phyloP scores from a whole-genome alignment of 1,140 invertebrate genomes.

The Potamilus streckersoni region DNA sequence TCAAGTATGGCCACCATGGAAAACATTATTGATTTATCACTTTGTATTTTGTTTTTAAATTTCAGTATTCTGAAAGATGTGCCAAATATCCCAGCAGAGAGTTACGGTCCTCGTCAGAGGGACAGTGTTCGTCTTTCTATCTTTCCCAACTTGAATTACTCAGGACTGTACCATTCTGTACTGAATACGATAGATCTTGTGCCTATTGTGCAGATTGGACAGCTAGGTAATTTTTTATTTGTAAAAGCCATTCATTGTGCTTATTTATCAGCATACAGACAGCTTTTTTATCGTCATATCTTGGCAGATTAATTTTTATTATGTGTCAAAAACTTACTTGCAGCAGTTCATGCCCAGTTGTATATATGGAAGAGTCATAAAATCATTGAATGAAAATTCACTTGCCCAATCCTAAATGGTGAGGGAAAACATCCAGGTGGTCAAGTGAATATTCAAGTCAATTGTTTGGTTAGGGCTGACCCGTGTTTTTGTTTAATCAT shows the following conservation, averaged over 20 bases:
- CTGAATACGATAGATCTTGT: conserved; percentile 70
- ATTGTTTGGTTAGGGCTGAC: too few relatives aligned
- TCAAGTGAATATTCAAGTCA: too few relatives aligned
- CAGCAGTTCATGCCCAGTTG: too few relatives aligned
- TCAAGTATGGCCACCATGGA: too few relatives aligned
- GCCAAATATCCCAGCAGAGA: conserved; percentile 88
- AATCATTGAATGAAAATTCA: too few relatives aligned
- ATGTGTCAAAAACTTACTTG: not conserved
- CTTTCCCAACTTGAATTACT: conserved; percentile 96
- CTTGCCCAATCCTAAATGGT: too few relatives aligned
- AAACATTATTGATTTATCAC: too few relatives aligned
- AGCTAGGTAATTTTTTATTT: conserved; percentile 59
- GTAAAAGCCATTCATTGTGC: not conserved
- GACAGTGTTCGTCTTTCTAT: conserved; percentile 87
- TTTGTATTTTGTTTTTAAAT: conserved; percentile 17
- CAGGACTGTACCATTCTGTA: conserved; percentile 81
- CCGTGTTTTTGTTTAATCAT: too few relatives aligned
- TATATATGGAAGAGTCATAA: too few relatives aligned
- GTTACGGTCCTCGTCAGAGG: conserved; percentile 78
- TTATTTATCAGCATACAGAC: not conserved
- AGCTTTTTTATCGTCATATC: not conserved
- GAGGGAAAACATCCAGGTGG: too few relatives aligned
- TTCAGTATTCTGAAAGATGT: conserved; percentile 94
- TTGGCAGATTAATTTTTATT: conserved; percentile 6
- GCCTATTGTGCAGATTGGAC: conserved; percentile 66